Evolutionary conservation across 2,113 vertebrate species (phyloP).

Genomic region (Nycticebus coucang): DNA sequence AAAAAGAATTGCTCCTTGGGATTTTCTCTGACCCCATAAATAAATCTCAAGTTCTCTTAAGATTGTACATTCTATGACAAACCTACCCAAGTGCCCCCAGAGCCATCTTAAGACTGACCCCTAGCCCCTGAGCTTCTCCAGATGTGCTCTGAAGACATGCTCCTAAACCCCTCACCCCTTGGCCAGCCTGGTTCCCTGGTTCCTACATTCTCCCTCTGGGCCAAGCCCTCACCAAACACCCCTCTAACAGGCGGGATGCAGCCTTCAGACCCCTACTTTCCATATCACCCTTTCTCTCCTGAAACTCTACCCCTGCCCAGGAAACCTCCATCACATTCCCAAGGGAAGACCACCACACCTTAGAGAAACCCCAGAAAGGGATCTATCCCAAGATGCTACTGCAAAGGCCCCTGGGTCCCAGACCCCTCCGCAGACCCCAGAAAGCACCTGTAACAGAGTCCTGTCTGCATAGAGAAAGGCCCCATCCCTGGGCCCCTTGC

Average conservation of each 20-base stretch:
- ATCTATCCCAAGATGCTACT: neutral
- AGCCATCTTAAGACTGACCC: neutral
- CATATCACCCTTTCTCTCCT: neutral
- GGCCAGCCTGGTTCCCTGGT: too few species aligned
- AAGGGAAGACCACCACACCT: neutral
- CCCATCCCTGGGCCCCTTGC: neutral
- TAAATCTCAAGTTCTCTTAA: neutral
- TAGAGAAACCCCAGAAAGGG: neutral
- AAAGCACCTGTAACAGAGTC: neutral
- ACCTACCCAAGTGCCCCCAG: neutral
- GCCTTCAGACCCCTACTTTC: neutral
- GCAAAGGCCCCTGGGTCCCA: neutral
- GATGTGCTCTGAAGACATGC: neutral
- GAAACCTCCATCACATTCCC: slow-evolving; percentile 2
- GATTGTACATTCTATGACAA: neutral
- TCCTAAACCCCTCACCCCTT: neutral
- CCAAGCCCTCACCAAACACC: neutral
- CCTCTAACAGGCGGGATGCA: neutral
- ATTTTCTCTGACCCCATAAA: neutral
- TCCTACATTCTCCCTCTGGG: too few species aligned
- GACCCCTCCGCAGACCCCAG: neutral
- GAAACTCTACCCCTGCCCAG: neutral
- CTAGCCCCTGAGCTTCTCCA: neutral
- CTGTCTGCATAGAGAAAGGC: neutral
- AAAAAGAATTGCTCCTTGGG: neutral